A percentile compares a stretch with the other conserved stretches of the same genome.
Evolutionary conservation across 2,888 invertebrate species (phyloP).

Genomic region (Geotrupes spiniger): DNA sequence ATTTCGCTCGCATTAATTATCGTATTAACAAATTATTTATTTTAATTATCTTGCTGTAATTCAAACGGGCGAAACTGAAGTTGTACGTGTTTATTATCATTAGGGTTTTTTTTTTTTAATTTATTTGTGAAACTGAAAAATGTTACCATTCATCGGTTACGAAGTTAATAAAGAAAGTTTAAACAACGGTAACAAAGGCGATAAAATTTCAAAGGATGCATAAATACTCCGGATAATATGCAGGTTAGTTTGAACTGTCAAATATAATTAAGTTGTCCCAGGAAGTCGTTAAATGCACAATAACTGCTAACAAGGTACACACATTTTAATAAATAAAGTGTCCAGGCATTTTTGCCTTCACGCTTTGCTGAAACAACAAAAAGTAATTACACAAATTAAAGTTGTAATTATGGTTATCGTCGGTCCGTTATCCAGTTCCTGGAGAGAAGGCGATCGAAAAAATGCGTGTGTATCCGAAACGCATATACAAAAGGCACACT

Average conservation of each 20-base stretch:
- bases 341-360: slow-evolving; percentile 1
- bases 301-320: slow-evolving; percentile 2
- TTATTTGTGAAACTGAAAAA: too few relatives aligned
- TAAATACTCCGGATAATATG: slow-evolving; percentile 19
- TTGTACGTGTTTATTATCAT: slow-evolving; percentile 8
- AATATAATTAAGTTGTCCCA: slow-evolving; percentile 16
- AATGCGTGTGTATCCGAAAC: slow-evolving; percentile 10
- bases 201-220: slow-evolving; percentile 15
- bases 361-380: slow-evolving; percentile 2
- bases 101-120: too few relatives aligned
- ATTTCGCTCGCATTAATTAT: too few relatives aligned
- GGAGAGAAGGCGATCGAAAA: slow-evolving; percentile 10
- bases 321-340: background rate
- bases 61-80: background rate
- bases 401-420: slow-evolving; percentile 13
- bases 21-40: too few relatives aligned
- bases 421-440: slow-evolving; percentile 13
- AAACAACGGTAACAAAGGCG: too few relatives aligned
- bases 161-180: too few relatives aligned
- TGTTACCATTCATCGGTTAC: too few relatives aligned
- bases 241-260: slow-evolving; percentile 13
- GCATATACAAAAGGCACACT: slow-evolving; percentile 16
- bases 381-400: slow-evolving; percentile 4
- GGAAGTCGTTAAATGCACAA: slow-evolving; percentile 7
- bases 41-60: too few relatives aligned